phyloP scores from a whole-genome alignment of 2,888 invertebrate species.

The Dorcus hopei region DNA sequence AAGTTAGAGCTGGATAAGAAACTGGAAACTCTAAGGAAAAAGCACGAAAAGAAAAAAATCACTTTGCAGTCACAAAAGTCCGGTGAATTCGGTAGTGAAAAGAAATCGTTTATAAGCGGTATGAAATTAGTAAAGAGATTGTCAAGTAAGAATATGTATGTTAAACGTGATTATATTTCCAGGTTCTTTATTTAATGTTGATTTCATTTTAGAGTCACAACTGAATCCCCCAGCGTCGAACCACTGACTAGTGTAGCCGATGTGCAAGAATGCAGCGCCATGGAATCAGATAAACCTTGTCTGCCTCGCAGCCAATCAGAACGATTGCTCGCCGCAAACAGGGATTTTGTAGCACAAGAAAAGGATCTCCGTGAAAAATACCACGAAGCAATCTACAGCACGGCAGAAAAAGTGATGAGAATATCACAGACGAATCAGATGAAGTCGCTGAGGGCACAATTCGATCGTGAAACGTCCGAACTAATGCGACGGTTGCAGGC shows the following conservation, averaged over 20 bases:
- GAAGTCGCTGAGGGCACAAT: conserved; percentile 67
- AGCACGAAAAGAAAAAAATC: conserved; percentile 65
- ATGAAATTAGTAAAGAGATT: conserved; percentile 71
- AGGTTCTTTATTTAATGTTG: too few relatives aligned
- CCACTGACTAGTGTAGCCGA: conserved; percentile 45
- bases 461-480: conserved; percentile 69
- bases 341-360: conserved; percentile 69
- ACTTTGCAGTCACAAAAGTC: conserved; percentile 49
- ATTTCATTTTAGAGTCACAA: conserved; percentile 40
- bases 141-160: conserved; percentile 49
- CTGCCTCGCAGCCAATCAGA: conserved; percentile 64
- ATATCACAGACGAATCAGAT: conserved; percentile 76
- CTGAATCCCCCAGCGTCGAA: conserved; percentile 48
- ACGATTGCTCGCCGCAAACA: conserved; percentile 59
- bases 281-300: conserved; percentile 51
- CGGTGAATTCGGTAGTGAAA: conserved; percentile 57
- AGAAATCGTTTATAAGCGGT: conserved; percentile 64
- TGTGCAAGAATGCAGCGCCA: conserved; percentile 45
- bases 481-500: conserved; percentile 79
- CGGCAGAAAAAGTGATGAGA: conserved; percentile 77
- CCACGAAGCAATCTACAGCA: conserved; percentile 72
- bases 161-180: not conserved
- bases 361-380: conserved; percentile 79
- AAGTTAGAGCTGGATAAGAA: conserved; percentile 83
- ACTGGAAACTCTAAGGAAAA: conserved; percentile 75